These are phyloP conservation scores for Xenotilapia caudafasciata DNA, from an alignment of 2,113 vertebrate species.

Conservation along the genomic window DNA sequence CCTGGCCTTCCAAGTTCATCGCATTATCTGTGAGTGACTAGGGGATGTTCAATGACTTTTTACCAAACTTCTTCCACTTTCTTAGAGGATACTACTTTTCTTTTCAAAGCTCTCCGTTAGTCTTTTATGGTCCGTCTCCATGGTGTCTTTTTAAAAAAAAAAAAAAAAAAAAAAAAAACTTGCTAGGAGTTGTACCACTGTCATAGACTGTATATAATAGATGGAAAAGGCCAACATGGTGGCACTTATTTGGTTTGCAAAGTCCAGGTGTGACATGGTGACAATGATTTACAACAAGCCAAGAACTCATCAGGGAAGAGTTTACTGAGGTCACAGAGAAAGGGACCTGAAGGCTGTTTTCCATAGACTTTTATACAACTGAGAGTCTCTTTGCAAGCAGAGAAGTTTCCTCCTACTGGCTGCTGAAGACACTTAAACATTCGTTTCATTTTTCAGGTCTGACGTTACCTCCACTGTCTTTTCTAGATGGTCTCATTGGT, in stretches of 20 bases:
- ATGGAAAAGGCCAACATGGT: fast-evolving
- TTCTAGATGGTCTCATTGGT: background rate
- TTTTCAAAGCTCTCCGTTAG: background rate
- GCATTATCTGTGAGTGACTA: background rate
- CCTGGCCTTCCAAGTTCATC: background rate
- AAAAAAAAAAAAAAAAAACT: fast-evolving
- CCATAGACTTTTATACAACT: background rate
- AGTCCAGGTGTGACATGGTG: background rate
- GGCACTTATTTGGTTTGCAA: background rate
- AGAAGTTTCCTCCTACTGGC: too few species aligned
- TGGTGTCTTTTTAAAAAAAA: fast-evolving
- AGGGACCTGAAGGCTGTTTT: fast-evolving
- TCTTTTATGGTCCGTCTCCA: background rate
- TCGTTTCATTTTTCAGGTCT: fast-evolving
- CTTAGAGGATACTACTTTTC: background rate
- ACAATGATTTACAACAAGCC: background rate
- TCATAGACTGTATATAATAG: background rate
- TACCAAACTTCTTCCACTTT: background rate
- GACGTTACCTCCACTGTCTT: background rate
- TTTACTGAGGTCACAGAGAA: background rate
- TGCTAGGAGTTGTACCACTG: background rate
- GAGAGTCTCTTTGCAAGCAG: fast-evolving
- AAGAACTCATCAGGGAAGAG: background rate
- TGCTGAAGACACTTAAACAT: fast-evolving
- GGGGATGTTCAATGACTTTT: background rate